A percentile compares a stretch with the other conserved stretches of the same genome.
These are phyloP conservation scores for Andrena haemorrhoa DNA, from an alignment of 2,888 invertebrate genomes.

Conservation along the genomic window DNA sequence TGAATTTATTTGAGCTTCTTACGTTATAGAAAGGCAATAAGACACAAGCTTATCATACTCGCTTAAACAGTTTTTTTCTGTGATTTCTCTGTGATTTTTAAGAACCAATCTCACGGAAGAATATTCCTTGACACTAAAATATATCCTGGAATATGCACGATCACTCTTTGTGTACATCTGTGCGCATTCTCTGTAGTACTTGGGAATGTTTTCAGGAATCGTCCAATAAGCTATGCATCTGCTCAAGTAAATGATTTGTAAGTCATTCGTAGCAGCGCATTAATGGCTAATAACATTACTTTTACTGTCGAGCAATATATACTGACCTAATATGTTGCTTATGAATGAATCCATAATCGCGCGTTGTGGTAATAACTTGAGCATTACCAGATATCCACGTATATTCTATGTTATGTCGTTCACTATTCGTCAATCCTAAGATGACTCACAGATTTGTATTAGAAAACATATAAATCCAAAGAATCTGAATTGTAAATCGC, in stretches of 20 bases:
- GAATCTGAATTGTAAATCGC: not conserved
- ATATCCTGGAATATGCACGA: constrained; percentile 39
- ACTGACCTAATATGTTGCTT: constrained; percentile 29
- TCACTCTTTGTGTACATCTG: not conserved
- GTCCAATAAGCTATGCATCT: constrained; percentile 47
- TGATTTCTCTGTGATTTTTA: constrained; percentile 1
- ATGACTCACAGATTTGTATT: not conserved
- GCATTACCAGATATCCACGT: constrained; percentile 29
- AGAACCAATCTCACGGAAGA: not conserved
- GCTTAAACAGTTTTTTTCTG: not conserved
- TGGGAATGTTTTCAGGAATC: constrained; percentile 33
- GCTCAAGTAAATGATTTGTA: constrained; percentile 13
- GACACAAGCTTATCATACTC: constrained; percentile 38
- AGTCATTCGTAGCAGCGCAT: not conserved
- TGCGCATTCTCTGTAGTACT: constrained; percentile 36
- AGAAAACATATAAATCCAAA: not conserved
- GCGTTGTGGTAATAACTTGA: constrained; percentile 35
- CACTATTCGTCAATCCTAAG: constrained; percentile 5
- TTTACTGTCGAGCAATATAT: not conserved
- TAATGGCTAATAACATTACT: not conserved
- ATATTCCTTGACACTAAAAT: constrained; percentile 40
- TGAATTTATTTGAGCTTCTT: constrained; percentile 18
- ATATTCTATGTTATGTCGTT: not conserved
- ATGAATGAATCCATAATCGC: constrained; percentile 44
- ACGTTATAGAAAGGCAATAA: constrained; percentile 38